These are phyloP conservation scores for Lycopodina hypogea DNA, from an alignment of 37 sponge, comb jelly and placozoan species.

Conservation along the genomic window DNA sequence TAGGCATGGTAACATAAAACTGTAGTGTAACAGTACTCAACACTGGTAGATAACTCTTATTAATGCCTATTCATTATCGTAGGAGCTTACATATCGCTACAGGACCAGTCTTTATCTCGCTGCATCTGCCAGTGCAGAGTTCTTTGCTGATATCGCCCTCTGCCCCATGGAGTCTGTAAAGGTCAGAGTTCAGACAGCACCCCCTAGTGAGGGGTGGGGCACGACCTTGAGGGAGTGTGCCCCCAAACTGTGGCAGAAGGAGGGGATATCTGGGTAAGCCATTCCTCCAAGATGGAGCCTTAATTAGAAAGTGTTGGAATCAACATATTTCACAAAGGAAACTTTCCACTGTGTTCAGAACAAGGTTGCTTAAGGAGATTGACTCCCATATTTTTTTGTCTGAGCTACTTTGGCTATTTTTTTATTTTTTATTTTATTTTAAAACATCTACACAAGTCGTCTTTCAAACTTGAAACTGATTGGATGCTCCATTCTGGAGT, in stretches of 20 bases:
- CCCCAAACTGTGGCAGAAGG: slow-evolving; percentile 81
- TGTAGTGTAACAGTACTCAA: not conserved
- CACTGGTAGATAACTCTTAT: not conserved
- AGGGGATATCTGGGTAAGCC: slow-evolving; percentile 84
- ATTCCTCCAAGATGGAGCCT: too few relatives aligned
- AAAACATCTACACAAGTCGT: too few relatives aligned
- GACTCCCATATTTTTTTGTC: too few relatives aligned
- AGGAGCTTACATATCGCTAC: slow-evolving; percentile 86
- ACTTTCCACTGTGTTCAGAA: too few relatives aligned
- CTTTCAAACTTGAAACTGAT: too few relatives aligned
- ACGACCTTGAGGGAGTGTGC: slow-evolving; percentile 88
- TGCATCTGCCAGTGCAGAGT: slow-evolving; percentile 98
- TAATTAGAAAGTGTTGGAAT: too few relatives aligned
- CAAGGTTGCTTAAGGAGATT: too few relatives aligned
- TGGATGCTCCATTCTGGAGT: too few relatives aligned
- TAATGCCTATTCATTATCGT: not conserved
- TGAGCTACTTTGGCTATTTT: too few relatives aligned
- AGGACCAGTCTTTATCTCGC: slow-evolving; percentile 96
- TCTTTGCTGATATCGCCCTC: slow-evolving; percentile 99
- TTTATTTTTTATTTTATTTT: too few relatives aligned
- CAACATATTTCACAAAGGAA: too few relatives aligned
- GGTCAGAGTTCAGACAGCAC: slow-evolving; percentile 95
- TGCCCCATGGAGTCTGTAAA: slow-evolving; percentile 99
- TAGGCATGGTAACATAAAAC: too few relatives aligned
- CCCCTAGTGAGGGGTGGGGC: slow-evolving; percentile 75